Evolutionary conservation across 2,113 vertebrate genomes (phyloP).

Genomic region (Ptilonorhynchus violaceus): DNA sequence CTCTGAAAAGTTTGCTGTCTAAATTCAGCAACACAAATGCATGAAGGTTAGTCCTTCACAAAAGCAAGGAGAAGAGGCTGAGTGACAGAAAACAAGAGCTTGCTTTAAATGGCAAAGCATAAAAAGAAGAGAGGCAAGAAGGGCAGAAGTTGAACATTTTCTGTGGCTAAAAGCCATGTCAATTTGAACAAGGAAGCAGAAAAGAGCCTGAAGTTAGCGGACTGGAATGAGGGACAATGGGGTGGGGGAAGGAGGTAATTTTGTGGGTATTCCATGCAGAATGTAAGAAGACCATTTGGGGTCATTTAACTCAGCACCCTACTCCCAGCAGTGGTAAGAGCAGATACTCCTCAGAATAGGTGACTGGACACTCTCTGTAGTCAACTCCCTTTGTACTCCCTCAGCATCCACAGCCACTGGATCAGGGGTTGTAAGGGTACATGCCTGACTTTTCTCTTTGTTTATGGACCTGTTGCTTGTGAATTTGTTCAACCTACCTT

Average conservation of each 20-base stretch:
- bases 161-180: not conserved
- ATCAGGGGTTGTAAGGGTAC: not conserved
- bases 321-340: not conserved
- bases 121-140: not conserved
- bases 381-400: not conserved
- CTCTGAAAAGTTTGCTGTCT: not conserved
- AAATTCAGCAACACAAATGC: not conserved
- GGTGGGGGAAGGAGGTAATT: not conserved
- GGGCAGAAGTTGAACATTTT: not conserved
- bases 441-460: not conserved
- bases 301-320: not conserved
- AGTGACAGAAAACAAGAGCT: not conserved
- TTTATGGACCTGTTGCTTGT: not conserved
- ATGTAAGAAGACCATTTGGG: not conserved
- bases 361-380: not conserved
- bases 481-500: not conserved
- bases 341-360: not conserved
- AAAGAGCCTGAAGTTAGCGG: not conserved
- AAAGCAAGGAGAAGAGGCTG: not conserved
- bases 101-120: not conserved
- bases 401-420: not conserved
- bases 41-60: not conserved
- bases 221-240: not conserved
- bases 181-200: not conserved
- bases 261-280: not conserved